These are phyloP conservation scores for Allophyes oxyacanthae DNA, from an alignment of 2,888 invertebrate genomes.

Conservation along the genomic window DNA sequence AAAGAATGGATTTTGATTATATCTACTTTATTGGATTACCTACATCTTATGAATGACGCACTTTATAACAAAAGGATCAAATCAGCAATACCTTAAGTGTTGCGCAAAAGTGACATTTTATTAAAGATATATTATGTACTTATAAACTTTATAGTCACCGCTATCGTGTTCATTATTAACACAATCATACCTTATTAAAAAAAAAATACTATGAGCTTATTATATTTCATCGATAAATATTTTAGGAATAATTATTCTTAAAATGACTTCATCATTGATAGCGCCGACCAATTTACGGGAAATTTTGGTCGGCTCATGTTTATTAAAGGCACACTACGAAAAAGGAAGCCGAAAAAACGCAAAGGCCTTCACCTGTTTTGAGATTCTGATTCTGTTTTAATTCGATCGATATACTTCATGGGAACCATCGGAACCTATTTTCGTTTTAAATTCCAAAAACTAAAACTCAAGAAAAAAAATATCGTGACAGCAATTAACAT, in stretches of 20 bases:
- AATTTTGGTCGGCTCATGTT: slow-evolving; percentile 60
- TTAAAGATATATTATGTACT: too few species aligned
- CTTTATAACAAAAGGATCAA: background rate
- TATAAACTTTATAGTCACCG: background rate
- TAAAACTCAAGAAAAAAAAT: slow-evolving; percentile 20
- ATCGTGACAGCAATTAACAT: slow-evolving; percentile 14
- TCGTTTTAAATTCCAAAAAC: slow-evolving; percentile 18
- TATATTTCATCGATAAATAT: background rate
- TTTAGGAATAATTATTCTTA: slow-evolving; percentile 27
- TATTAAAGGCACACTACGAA: slow-evolving; percentile 62
- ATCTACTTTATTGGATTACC: too few species aligned
- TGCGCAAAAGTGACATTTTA: background rate
- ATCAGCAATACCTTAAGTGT: too few species aligned
- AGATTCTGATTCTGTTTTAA: too few species aligned
- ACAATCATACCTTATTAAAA: background rate
- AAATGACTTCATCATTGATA: slow-evolving; percentile 72
- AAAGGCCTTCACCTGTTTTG: slow-evolving; percentile 57
- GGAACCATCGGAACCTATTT: slow-evolving; percentile 30
- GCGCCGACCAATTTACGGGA: slow-evolving; percentile 62
- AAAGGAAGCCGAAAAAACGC: slow-evolving; percentile 47
- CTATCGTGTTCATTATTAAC: background rate
- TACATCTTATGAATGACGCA: background rate
- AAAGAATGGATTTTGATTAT: slow-evolving; percentile 30
- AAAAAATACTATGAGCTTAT: background rate
- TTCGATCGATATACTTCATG: slow-evolving; percentile 48